Percentiles rank a stretch among this genome's conserved stretches.
phyloP scores from a whole-genome alignment of 2,888 invertebrate species.

The Cerastoderma edule region DNA sequence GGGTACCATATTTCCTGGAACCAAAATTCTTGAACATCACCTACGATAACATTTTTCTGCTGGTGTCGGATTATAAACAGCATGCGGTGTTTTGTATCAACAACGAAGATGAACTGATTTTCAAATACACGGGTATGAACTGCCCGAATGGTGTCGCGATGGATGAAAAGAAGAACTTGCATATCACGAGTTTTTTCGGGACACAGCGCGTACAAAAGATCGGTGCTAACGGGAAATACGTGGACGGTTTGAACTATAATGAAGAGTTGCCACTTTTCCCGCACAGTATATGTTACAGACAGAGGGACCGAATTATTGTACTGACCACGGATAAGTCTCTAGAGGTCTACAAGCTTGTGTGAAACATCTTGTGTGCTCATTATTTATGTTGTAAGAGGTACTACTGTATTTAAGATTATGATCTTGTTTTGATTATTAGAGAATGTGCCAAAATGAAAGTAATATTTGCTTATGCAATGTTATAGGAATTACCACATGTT shows the following conservation, averaged over 20 bases:
- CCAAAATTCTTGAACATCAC: conserved; percentile 58
- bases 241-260: conserved; percentile 45
- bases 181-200: conserved; percentile 55
- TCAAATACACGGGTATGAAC: conserved; percentile 51
- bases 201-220: conserved; percentile 54
- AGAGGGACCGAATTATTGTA: conserved; percentile 45
- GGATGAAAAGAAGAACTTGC: conserved; percentile 55
- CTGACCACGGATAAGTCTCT: conserved; percentile 51
- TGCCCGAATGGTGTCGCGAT: conserved; percentile 54
- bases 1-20: conserved; percentile 45
- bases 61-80: conserved; percentile 54
- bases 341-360: conserved; percentile 53
- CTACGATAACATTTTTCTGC: conserved; percentile 44
- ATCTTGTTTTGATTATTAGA: too few species aligned
- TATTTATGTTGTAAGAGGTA: too few species aligned
- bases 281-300: conserved; percentile 53
- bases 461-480: too few species aligned
- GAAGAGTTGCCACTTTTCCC: conserved; percentile 51
- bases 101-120: conserved; percentile 52
- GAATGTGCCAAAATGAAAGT: too few species aligned
- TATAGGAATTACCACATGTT: too few species aligned
- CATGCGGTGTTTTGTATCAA: conserved; percentile 50
- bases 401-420: too few species aligned
- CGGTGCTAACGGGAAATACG: conserved; percentile 48
- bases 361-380: too few species aligned